These are phyloP conservation scores for Leptodactylus fuscus DNA, from an alignment of 2,113 vertebrate genomes.

Conservation along the genomic window DNA sequence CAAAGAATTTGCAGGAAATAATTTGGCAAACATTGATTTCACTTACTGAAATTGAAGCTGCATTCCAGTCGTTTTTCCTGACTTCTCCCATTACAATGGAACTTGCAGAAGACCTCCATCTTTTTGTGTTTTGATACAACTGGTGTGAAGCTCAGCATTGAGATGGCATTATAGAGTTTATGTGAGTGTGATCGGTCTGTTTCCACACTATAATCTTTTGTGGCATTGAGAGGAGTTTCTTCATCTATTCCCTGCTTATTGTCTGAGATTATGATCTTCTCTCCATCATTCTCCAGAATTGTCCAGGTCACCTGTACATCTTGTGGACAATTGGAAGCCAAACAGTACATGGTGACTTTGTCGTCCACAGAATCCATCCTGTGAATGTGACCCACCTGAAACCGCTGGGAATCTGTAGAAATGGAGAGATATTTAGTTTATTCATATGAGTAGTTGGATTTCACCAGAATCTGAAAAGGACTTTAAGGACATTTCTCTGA, in stretches of 20 bases:
- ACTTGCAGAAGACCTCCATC: background rate
- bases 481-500: background rate
- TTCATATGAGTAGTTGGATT: background rate
- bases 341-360: conserved; percentile 26
- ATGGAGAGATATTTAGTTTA: background rate
- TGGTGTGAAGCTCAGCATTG: background rate
- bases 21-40: no score
- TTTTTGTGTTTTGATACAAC: background rate
- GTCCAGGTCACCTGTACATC: background rate
- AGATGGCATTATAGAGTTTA: background rate
- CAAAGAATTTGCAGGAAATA: no score
- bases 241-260: background rate
- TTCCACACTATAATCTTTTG: background rate
- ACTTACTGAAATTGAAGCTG: background rate
- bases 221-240: background rate
- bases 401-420: background rate
- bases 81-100: background rate
- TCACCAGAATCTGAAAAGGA: background rate
- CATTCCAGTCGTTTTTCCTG: background rate
- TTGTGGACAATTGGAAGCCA: conserved; percentile 22
- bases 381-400: conserved; percentile 32
- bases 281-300: background rate
- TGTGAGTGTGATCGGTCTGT: background rate
- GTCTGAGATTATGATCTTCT: background rate
- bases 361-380: background rate